These are phyloP conservation scores for Eurytoma adleriae DNA, from an alignment of 2,888 invertebrate species.

Conservation along the genomic window DNA sequence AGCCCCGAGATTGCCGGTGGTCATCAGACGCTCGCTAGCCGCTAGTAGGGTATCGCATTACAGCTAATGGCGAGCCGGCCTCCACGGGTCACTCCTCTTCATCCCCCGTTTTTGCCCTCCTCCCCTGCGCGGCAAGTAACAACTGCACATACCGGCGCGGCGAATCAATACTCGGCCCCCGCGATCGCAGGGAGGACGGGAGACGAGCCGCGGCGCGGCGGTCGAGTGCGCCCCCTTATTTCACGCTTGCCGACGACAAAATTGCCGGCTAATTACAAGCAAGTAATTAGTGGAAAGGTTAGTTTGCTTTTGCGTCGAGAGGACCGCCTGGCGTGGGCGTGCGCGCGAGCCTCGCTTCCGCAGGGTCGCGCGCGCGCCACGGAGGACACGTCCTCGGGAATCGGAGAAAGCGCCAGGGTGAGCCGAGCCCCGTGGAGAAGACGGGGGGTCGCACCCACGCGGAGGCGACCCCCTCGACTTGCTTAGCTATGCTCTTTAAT, in stretches of 20 bases:
- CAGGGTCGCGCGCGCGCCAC: background rate
- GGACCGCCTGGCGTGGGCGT: slow-evolving; percentile 1
- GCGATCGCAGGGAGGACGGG: background rate
- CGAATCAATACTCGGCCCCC: slow-evolving; percentile 50
- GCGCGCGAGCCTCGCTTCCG: slow-evolving; percentile 9
- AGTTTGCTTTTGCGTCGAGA: slow-evolving; percentile 65
- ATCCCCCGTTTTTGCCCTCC: slow-evolving; percentile 1
- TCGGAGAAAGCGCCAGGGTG: slow-evolving; percentile 46
- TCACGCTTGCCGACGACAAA: slow-evolving; percentile 64
- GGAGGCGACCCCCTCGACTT: slow-evolving; percentile 33
- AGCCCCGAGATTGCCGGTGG: slow-evolving; percentile 59
- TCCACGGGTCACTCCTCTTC: slow-evolving; percentile 43
- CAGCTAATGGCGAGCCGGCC: slow-evolving; percentile 56
- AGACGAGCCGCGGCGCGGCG: slow-evolving; percentile 2
- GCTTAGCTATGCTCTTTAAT: slow-evolving; percentile 64
- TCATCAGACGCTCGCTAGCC: slow-evolving; percentile 42
- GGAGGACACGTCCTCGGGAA: background rate
- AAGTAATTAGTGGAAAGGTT: slow-evolving; percentile 67
- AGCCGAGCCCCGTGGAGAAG: slow-evolving; percentile 9
- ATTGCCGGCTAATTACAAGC: slow-evolving; percentile 67
- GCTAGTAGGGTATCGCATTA: slow-evolving; percentile 58
- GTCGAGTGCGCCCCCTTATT: slow-evolving; percentile 61
- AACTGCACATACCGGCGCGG: background rate
- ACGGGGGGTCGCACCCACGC: slow-evolving; percentile 17
- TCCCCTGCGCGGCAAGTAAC: background rate